These are phyloP conservation scores for Berghia stephanieae DNA, from an alignment of 1,140 invertebrate species.

Conservation along the genomic window DNA sequence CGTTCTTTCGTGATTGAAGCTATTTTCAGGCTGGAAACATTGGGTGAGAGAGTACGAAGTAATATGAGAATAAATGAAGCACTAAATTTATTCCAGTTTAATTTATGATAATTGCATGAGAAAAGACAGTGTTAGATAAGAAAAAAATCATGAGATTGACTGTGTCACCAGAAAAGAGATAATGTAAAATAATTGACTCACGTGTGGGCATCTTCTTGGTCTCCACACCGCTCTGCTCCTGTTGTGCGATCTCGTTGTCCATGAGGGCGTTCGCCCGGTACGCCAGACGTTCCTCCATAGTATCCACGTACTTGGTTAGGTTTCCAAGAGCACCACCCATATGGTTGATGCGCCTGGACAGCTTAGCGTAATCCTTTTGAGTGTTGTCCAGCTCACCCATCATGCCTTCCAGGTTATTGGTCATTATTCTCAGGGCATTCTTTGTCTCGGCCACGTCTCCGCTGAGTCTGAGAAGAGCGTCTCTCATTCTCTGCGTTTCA, in stretches of 20 bases:
- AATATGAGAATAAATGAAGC: no score
- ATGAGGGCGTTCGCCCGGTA: neutral
- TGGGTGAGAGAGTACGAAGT: no score
- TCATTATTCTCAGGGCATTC: conserved; percentile 13
- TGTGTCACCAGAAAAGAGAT: no score
- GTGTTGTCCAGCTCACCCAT: conserved; percentile 23
- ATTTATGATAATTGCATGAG: no score
- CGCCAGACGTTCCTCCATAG: conserved; percentile 7
- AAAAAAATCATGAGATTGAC: no score
- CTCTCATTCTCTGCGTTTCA: conserved; percentile 14
- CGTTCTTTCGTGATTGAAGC: no score
- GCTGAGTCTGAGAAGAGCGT: conserved; percentile 22
- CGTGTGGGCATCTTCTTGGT: conserved; percentile 21
- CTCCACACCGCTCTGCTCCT: neutral
- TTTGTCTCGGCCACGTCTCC: conserved; percentile 29
- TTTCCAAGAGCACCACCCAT: conserved; percentile 20
- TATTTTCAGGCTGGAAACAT: no score
- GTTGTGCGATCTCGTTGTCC: neutral
- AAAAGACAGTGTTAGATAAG: no score
- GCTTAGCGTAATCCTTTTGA: conserved; percentile 14
- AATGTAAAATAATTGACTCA: no score
- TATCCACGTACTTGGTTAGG: conserved; percentile 34
- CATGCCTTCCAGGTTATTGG: conserved; percentile 20
- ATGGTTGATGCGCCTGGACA: conserved; percentile 1
- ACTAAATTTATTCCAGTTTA: no score